Percentiles rank a stretch among this genome's conserved stretches.
These are phyloP conservation scores for Dione vanillae DNA, from an alignment of 2,888 invertebrate genomes.

Conservation along the genomic window DNA sequence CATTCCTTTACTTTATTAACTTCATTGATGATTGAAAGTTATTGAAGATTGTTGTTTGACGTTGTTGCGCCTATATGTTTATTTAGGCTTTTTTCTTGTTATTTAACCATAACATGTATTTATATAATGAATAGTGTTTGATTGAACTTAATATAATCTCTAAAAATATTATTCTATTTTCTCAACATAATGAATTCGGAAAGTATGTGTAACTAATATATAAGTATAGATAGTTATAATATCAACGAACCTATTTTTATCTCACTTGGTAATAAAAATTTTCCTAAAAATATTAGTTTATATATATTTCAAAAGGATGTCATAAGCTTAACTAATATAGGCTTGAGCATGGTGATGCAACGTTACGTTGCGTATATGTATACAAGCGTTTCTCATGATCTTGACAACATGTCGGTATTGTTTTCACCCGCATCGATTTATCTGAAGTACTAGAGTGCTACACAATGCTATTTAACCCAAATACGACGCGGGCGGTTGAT, in stretches of 20 bases:
- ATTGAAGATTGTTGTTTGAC: too few relatives aligned
- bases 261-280: background rate
- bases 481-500: slow-evolving; percentile 44
- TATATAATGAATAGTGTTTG: too few relatives aligned
- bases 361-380: background rate
- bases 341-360: background rate
- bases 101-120: too few relatives aligned
- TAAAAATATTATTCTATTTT: too few relatives aligned
- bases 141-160: too few relatives aligned
- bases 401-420: slow-evolving; percentile 31
- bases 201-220: too few relatives aligned
- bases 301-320: background rate
- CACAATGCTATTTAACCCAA: slow-evolving; percentile 47
- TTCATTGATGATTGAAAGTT: background rate
- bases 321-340: background rate
- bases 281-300: background rate
- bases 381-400: slow-evolving; percentile 26
- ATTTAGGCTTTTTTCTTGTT: too few relatives aligned
- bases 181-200: too few relatives aligned
- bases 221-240: too few relatives aligned
- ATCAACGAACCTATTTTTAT: background rate
- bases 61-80: background rate
- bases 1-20: background rate
- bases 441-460: slow-evolving; percentile 39
- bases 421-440: slow-evolving; percentile 36